Evolutionary conservation across 2,888 invertebrate genomes (phyloP), one percentile per base, ranked within the genome.

Genomic region (Drosophila basisetae): DNA sequence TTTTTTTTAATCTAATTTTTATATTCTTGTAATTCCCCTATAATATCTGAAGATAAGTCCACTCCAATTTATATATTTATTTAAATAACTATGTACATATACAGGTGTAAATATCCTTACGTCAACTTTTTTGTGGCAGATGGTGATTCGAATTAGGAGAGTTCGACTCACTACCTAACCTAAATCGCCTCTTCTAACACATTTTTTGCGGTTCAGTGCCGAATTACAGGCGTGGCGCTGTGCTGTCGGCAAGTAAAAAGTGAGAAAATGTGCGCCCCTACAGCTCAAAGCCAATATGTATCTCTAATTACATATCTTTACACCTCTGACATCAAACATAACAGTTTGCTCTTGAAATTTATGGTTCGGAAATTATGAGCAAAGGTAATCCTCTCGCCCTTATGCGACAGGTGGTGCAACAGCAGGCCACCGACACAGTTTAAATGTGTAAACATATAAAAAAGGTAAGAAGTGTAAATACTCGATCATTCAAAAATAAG

Each of bases 201-300:
- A 80, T 90, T 89, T 83, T 80, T 78, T 83, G 80, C 61, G 71
- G 83, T 71, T 73, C 83, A 75, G 72, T 75, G 74, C 80, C 66
- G 78, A 86, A 69, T 72, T 61, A 64, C 49, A 73, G 87, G 84
- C 82, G 72, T 89, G 82, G 87, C 87, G 84, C 91, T 90, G 91
- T 65, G 91, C 75, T 89, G 91, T 86, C 84, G 84, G 84, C 89
- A 75, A 86, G 65, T 80, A 83, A 80, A 85, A 90, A 89, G 91
- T 71, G 69, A 83, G 86, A 60, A 71, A 73, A 73, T 75, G 74
- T 75, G 74, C 74, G 73, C 81, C 81, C 60, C 61, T 72, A 72
- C 74, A 75, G 82, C 88, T 73, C 63, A 74, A 72, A 76, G 77
- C 77, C 83, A 84, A 89, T 88, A 84, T 74, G 30, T 52, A 56